Base-by-base conservation (phyloP, 2,888 invertebrate species). In the Tryphoninae sp. region DNA sequence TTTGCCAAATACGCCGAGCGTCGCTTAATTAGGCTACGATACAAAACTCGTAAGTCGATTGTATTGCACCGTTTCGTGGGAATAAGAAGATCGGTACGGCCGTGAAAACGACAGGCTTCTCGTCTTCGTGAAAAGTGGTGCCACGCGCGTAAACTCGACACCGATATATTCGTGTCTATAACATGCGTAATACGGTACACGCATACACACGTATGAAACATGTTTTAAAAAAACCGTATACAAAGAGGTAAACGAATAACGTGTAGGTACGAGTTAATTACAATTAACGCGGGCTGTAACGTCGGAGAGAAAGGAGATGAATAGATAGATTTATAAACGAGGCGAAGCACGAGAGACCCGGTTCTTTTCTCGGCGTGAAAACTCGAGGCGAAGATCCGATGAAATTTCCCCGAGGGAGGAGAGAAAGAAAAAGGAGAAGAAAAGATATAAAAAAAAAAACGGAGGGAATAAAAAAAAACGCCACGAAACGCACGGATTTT, bases 91-190 rank as follows among this genome's bases (percentile, higher is more conserved):
- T 69, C 13, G 33, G 53, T 79, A 73, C 73, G 76, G 72, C 76
- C 82, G 76, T 76, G 76, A 79, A 82, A 77, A 72, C 69, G 73
- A 73, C 68, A 82, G 73, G 72, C 64, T 68, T 77, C 68, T 45
- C 33, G 26, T 45, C 19, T 23, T 8, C 22, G 16, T 42, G 51
- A 58, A 58, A 1, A n/a, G 55, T 68, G 22, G 16, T 58, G 23
- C 26, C 42, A 55, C 13, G 45, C 42, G 22, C 8, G 11, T 45
- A 55, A 75, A 67, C 33, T 33, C 33, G 33, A 33, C 33, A 33
- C 33, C 33, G 33, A 33, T 33, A 33, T 33, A 33, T 33, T 33
- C 33, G 33, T 33, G 33, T 33, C 33, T 33, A 33, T 33, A 33
- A 33, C 45, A 58, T 13, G 65, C n/a, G 53, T 16, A 49, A 67